These are phyloP conservation scores for Mastigias papua DNA, from an alignment of 30 jellyfish, hydroid and myxozoan genomes.

Conservation along the genomic window DNA sequence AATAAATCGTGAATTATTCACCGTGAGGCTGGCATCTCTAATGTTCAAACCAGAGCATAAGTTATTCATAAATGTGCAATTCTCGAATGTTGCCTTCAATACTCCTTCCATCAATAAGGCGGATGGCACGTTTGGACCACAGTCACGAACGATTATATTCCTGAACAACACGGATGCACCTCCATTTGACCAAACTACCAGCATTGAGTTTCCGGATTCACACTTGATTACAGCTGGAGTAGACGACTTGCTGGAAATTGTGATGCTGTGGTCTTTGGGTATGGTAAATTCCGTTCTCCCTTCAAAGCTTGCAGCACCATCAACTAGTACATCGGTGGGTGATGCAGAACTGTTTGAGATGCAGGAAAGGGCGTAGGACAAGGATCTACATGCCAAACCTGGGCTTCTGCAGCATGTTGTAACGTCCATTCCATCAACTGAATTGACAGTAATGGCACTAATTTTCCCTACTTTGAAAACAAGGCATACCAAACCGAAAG, in stretches of 20 bases:
- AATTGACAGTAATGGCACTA: background rate
- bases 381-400: background rate
- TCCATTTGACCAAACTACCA: slow-evolving; percentile 4
- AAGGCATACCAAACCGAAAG: background rate
- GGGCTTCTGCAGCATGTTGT: slow-evolving; percentile 4
- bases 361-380: slow-evolving; percentile 25
- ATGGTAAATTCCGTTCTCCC: slow-evolving; percentile 4
- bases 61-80: slow-evolving; percentile 59
- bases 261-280: slow-evolving; percentile 8
- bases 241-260: background rate
- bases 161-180: background rate
- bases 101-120: slow-evolving; percentile 39
- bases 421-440: background rate
- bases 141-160: slow-evolving; percentile 1
- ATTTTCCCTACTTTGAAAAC: background rate
- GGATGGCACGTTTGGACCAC: slow-evolving; percentile 66
- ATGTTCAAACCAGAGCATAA: slow-evolving; percentile 67
- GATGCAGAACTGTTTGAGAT: slow-evolving; percentile 2
- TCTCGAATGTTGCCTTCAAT: slow-evolving; percentile 21
- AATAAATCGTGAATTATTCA: slow-evolving; percentile 17
- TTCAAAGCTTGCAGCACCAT: slow-evolving; percentile 9
- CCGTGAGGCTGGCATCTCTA: slow-evolving; percentile 34
- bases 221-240: background rate
- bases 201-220: slow-evolving; percentile 2
- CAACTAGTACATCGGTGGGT: slow-evolving; percentile 11